Base-by-base conservation (phyloP, 2,888 invertebrate species). In the Machimus rusticus region DNA sequence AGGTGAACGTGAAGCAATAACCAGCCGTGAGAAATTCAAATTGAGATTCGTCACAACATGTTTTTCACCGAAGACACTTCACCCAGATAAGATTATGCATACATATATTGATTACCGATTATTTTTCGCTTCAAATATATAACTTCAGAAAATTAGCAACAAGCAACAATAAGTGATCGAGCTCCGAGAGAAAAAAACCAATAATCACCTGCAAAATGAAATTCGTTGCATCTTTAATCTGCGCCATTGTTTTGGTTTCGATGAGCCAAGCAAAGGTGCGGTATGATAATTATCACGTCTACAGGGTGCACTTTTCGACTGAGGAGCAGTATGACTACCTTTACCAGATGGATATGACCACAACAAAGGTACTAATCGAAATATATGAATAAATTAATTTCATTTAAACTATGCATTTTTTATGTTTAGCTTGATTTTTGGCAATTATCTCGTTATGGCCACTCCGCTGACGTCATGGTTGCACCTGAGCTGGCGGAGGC, bases 391-490 rank as follows among this genome's bases (percentile, higher is more conserved):
- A 34, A 2, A 46, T 31, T 31, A 16, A 28, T 16, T 3, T 37
- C 5, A 77, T 37, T 19, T 28, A 19, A 77, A 39, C 19, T 12
- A 37, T 57, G 9, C n/a, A n/a, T n/a, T 66, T 46, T 14, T 76
- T 76, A 14, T 86, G 12, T 77, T 37, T 23, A 66, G 66, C 3
- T 23, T 28, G 66, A 66, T 31, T 86, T 86, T 37, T 86, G 86
- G 86, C 55, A 86, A 86, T 5, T 86, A 2, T 76, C 77, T 2
- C 86, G 39, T 34, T 37, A 14, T 8, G 34, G 51, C n/a, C 86
- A 86, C 23, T 78, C 37, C 6, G 86, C 86, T 9, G 86, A 86
- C 9, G 39, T 86, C 14, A 86, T 86, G 86, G 55, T 86, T n/a
- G 34, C 86, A 19, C 86, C 86, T 37, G 46, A 86, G 16, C 37